phyloP scores from a whole-genome alignment of 2,888 invertebrate species.

The Spisula solida region DNA sequence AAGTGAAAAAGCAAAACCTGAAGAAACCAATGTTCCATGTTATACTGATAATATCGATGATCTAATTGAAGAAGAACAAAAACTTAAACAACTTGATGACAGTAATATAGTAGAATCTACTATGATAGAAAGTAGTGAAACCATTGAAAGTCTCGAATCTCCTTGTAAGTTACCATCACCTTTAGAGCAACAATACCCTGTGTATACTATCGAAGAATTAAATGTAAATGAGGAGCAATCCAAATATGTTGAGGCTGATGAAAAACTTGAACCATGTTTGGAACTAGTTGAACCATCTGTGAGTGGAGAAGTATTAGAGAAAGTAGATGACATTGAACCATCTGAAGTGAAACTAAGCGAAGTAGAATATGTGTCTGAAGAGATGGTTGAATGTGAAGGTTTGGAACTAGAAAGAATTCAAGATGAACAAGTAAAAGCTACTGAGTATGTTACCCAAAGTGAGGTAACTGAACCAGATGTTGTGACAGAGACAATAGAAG shows the following conservation, averaged over 20 bases:
- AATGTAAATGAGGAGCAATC: slow-evolving; percentile 33
- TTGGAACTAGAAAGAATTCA: slow-evolving; percentile 42
- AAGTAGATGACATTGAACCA: background rate
- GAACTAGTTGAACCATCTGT: background rate
- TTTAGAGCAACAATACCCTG: slow-evolving; percentile 59
- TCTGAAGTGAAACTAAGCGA: slow-evolving; percentile 28
- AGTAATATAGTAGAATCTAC: slow-evolving; percentile 22
- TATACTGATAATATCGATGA: slow-evolving; percentile 39
- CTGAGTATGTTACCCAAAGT: slow-evolving; percentile 31
- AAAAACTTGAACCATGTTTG: slow-evolving; percentile 16
- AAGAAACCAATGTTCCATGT: slow-evolving; percentile 40
- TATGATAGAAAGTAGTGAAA: slow-evolving; percentile 65
- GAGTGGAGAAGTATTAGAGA: slow-evolving; percentile 13
- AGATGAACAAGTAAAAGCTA: slow-evolving; percentile 38
- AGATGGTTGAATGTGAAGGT: slow-evolving; percentile 46
- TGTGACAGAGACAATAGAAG: slow-evolving; percentile 48
- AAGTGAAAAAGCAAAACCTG: slow-evolving; percentile 32
- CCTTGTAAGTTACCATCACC: slow-evolving; percentile 68
- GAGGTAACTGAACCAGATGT: slow-evolving; percentile 44
- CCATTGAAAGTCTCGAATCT: slow-evolving; percentile 70
- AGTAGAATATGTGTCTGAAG: slow-evolving; percentile 31
- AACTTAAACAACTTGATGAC: slow-evolving; percentile 38
- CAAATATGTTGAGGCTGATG: slow-evolving; percentile 25
- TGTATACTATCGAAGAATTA: slow-evolving; percentile 36
- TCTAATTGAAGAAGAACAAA: slow-evolving; percentile 50